A percentile compares a stretch with the other conserved stretches of the same genome.
Evolutionary conservation across 2,113 vertebrate genomes (phyloP).

Genomic region (Vimba vimba): DNA sequence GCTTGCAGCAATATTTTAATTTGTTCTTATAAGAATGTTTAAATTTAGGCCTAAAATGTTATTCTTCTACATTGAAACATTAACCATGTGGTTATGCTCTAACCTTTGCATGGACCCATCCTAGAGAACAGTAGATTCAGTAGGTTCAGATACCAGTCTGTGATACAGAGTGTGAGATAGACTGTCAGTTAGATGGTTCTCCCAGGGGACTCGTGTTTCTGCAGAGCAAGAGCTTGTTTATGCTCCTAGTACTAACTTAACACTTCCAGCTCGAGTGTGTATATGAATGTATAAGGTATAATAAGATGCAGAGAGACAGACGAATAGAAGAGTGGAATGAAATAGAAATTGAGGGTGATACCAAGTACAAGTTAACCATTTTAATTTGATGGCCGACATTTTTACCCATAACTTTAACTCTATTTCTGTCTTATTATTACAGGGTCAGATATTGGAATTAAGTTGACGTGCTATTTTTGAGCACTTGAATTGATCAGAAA

Average conservation of each 20-base stretch:
- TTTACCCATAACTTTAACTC: background rate
- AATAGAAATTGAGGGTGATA: background rate
- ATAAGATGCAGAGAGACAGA: background rate
- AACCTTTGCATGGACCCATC: background rate
- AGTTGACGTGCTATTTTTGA: background rate
- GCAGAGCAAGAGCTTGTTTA: background rate
- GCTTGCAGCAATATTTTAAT: too few species aligned
- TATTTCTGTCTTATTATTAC: background rate
- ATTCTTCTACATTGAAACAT: background rate
- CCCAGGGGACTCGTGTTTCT: background rate
- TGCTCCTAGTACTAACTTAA: background rate
- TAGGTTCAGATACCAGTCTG: background rate
- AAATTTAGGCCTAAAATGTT: background rate
- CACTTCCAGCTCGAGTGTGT: background rate
- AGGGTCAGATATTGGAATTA: background rate
- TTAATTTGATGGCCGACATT: background rate
- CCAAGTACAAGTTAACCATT: background rate
- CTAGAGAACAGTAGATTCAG: background rate
- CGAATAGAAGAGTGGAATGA: background rate
- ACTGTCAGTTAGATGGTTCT: conserved; percentile 3
- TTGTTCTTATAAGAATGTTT: background rate
- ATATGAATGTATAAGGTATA: background rate
- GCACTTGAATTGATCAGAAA: background rate
- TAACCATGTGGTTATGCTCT: background rate
- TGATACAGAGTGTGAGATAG: background rate